Base-by-base conservation (phyloP, 2,113 vertebrate genomes). In the Pungitius pungitius region DNA sequence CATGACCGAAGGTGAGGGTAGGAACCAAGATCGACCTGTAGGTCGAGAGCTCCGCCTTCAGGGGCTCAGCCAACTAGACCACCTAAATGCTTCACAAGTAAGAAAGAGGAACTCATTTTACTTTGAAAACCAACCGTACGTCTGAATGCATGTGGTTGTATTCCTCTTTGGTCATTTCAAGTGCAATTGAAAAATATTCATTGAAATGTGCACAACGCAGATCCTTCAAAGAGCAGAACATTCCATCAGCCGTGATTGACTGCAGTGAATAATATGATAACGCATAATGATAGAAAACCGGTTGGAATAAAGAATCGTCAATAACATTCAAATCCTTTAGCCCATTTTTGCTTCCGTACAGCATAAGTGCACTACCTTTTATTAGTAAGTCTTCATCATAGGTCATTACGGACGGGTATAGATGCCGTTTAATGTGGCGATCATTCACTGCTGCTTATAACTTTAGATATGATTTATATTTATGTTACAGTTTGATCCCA, bases 401-500 rank as follows among this genome's bases (percentile, higher is more conserved):
- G 26, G 14, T 15, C 14, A 2, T 24, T 49, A 20, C 1, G 10
- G 26, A 27, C 4, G 17, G 3, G 24, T 3, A 59, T 4, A 49
- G 54, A 11, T 6, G 62, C 22, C 4, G n/a, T 63, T 54, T 27
- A 62, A 62, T 35, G 5, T 11, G 18, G 17, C 6, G 18, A 67
- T 8, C n/a, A 8, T n/a, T 66, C 22, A 14, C 30, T 30, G 12
- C 8, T 35, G 47, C 47, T 51, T 51, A 51, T 51, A 22, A n/a
- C 20, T n/a, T 39, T 60, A 35, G 49, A 74, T 57, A 55, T 18
- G 11, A n/a, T 39, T 15, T 30, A 45, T n/a, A 24, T 51, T 11
- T 45, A 57, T 35, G 35, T 65, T 60, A 17, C 61, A 14, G 6
- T 67, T 63, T 57, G 75, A 57, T 78, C 66, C 71, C 56, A 14